These are phyloP conservation scores for Acipenser ruthenus DNA, from an alignment of 2,797 vertebrate genomes.

Conservation along the genomic window DNA sequence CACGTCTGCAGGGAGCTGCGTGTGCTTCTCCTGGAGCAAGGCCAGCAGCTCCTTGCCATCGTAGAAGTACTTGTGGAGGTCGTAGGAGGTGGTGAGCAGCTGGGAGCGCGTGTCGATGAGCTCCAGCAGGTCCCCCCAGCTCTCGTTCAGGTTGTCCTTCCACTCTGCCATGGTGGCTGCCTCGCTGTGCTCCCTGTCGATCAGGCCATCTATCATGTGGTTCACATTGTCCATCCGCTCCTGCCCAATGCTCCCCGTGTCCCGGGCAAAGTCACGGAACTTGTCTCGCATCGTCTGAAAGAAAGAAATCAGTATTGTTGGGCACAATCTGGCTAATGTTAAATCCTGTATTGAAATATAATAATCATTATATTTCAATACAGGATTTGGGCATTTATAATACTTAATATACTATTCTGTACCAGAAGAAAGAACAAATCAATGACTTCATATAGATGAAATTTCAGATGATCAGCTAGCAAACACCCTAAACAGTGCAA, in stretches of 20 bases:
- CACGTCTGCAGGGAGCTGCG: conserved; percentile 84
- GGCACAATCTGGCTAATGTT: no score
- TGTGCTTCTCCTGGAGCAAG: conserved; percentile 80
- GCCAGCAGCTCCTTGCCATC: conserved; percentile 76
- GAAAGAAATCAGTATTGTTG: no score
- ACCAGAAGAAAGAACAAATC: no score
- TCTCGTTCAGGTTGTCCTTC: conserved; percentile 90
- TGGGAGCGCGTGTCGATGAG: conserved; percentile 90
- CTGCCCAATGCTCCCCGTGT: conserved; percentile 81
- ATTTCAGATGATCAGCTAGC: no score
- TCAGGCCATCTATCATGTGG: conserved; percentile 78
- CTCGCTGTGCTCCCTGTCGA: conserved; percentile 75
- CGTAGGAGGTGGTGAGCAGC: conserved; percentile 80
- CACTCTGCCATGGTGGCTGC: conserved; percentile 86
- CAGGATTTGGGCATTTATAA: no score
- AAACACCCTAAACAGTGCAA: no score
- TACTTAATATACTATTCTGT: no score
- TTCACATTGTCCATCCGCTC: conserved; percentile 83
- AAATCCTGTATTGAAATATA: no score
- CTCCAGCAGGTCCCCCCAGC: conserved; percentile 93
- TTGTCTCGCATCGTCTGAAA: conserved; percentile 81
- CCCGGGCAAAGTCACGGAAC: conserved; percentile 85
- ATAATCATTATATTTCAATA: no score
- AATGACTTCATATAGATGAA: no score
- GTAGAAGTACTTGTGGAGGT: conserved; percentile 89